Percentiles rank a stretch among this genome's conserved stretches.
Evolutionary conservation across 2,888 invertebrate genomes (phyloP).

Genomic region (Nasonia oneida): DNA sequence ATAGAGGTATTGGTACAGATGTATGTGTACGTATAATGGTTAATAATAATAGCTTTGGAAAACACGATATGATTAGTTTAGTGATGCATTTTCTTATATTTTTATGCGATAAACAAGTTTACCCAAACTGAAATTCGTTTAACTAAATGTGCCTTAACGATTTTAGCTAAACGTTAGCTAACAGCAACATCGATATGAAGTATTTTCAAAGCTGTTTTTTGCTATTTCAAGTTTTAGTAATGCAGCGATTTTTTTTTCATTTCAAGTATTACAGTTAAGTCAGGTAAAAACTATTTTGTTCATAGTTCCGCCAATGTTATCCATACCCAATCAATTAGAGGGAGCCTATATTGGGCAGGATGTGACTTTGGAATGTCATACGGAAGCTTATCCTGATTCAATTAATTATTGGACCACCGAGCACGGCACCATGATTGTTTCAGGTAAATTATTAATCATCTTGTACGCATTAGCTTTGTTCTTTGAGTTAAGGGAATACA

Average conservation of each 20-base stretch:
- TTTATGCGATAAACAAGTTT: no score
- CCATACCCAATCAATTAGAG: slow-evolving; percentile 95
- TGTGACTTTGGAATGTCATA: slow-evolving; percentile 93
- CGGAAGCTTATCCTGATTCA: slow-evolving; percentile 94
- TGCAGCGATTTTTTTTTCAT: neutral
- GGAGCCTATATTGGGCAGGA: slow-evolving; percentile 94
- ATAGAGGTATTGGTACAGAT: no score
- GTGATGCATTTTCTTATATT: neutral
- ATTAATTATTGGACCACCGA: slow-evolving; percentile 97
- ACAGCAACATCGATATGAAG: no score
- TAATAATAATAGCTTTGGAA: no score
- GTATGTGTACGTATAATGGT: no score
- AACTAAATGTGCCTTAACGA: no score
- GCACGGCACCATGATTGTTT: slow-evolving; percentile 94
- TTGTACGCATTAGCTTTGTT: neutral
- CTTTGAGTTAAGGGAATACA: neutral
- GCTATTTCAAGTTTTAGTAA: no score
- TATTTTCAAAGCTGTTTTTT: no score
- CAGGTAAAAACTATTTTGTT: neutral
- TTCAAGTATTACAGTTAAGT: neutral
- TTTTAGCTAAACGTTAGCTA: no score
- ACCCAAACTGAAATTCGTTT: no score
- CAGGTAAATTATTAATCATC: slow-evolving; percentile 83
- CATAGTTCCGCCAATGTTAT: slow-evolving; percentile 95
- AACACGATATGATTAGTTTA: neutral